Base-by-base conservation (phyloP, 2,888 invertebrate species). In the Conus canariensis region DNA sequence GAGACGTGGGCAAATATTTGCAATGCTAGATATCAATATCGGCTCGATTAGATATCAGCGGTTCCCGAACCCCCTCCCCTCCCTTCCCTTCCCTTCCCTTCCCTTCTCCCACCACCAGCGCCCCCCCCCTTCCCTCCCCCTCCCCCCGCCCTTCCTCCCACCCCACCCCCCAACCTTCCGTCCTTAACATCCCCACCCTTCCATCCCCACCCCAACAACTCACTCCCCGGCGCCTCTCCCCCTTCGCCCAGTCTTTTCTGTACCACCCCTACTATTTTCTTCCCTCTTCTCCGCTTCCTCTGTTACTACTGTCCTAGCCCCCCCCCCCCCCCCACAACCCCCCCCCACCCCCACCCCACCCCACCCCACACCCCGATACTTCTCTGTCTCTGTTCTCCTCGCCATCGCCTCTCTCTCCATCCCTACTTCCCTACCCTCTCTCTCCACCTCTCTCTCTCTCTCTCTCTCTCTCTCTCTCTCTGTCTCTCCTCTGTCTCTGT, bases 1-100 rank as follows among this genome's bases (percentile, higher is more conserved):
- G 85, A 70, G 89, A 89, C 89, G 59, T 89, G 89, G 16, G 89
- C 89, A 89, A 89, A 89, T 89, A 89, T 89, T 89, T 89, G 89
- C 70, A 67, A 85, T 85, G 56, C 89, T 89, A 89, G 85, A 67
- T 89, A 85, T 85, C 85, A 83, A 85, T 89, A 89, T 85, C 74
- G 85, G 59, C 70, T 70, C 89, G 89, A 85, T 83, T 89, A 85
- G 89, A 89, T 85, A 89, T 82, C 80, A 70, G 60, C 89, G 56
- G 77, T 77, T 30, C 58, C n/a, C 14, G 19, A 6, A 22, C 87
- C 59, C 70, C 25, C 87, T n/a, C 87, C 25, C 80, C 80, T 12
- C 80, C 14, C 45, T 4, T 45, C 30, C 9, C 30, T 16, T 16
- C 82, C 5, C 25, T 77, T 77, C 30, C 8, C 12, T 8, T 70